Evolutionary conservation across 2,797 vertebrate species (phyloP).

Genomic region (Sphaeramia orbicularis): DNA sequence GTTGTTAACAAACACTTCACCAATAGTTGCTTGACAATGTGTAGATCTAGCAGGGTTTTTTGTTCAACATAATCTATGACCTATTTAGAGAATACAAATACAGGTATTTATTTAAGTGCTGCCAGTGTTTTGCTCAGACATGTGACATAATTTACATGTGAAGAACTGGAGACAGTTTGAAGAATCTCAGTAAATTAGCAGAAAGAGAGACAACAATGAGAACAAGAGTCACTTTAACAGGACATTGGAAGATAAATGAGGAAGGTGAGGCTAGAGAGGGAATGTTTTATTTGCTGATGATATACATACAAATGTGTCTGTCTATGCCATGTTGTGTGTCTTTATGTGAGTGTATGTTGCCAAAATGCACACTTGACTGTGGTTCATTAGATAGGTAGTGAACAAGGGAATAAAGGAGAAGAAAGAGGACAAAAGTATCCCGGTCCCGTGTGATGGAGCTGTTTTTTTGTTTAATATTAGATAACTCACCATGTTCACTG

Average conservation of each 20-base stretch:
- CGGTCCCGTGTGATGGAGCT: slow-evolving; percentile 28
- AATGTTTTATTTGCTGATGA: slow-evolving; percentile 54
- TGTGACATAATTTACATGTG: slow-evolving; percentile 32
- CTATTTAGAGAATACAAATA: slow-evolving; percentile 5
- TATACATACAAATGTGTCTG: too few relatives aligned
- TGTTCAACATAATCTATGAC: slow-evolving; percentile 15
- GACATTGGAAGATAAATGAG: slow-evolving; percentile 51
- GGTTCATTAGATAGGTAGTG: slow-evolving; percentile 59
- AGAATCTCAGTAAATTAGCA: slow-evolving; percentile 55
- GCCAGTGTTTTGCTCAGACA: slow-evolving; percentile 13
- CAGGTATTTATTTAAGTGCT: slow-evolving; percentile 19
- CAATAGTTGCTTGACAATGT: too few relatives aligned
- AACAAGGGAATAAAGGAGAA: slow-evolving; percentile 23
- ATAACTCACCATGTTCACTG: not conserved
- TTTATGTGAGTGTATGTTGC: slow-evolving; percentile 18
- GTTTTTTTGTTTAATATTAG: too few relatives aligned
- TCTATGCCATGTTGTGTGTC: slow-evolving; percentile 20
- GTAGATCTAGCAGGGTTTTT: too few relatives aligned
- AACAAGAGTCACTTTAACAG: slow-evolving; percentile 14
- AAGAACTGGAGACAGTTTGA: slow-evolving; percentile 53
- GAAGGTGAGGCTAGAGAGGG: slow-evolving; percentile 45
- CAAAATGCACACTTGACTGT: slow-evolving; percentile 40
- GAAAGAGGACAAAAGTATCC: slow-evolving; percentile 10
- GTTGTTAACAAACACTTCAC: slow-evolving; percentile 12
- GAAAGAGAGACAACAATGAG: slow-evolving; percentile 1